Evolutionary conservation across 2,113 vertebrate species (phyloP).

Genomic region (Bubalus kerabau): DNA sequence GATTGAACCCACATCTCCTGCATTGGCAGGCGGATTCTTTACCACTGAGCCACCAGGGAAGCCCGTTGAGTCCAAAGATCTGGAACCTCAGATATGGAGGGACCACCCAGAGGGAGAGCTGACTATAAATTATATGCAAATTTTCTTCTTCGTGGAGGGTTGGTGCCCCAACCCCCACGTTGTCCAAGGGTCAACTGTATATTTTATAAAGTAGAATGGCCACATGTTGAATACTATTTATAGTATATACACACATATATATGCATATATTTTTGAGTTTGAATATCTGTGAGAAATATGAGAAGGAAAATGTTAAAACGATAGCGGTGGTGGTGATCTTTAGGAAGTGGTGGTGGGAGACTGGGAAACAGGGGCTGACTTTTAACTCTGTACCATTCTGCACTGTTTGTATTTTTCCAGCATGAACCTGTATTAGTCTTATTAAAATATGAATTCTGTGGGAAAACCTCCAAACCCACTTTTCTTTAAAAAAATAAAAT

Average conservation of each 20-base stretch:
- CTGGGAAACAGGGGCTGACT: neutral
- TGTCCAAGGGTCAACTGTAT: neutral
- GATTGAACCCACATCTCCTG: neutral
- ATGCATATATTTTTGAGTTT: neutral
- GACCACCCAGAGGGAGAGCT: neutral
- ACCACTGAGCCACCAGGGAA: neutral
- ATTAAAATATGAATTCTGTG: neutral
- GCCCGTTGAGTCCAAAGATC: neutral
- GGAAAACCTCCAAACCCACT: neutral
- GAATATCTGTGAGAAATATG: neutral
- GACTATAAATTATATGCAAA: neutral
- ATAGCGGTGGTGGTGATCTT: neutral
- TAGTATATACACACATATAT: neutral
- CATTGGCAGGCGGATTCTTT: neutral
- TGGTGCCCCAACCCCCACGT: neutral
- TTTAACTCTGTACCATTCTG: neutral
- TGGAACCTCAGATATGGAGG: neutral
- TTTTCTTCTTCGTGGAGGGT: neutral
- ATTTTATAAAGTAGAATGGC: neutral
- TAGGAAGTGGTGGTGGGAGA: neutral
- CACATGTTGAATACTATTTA: neutral
- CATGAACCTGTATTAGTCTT: neutral
- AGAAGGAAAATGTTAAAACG: neutral
- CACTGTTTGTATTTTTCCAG: neutral
- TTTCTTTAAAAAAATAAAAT: neutral